phyloP scores from a whole-genome alignment of 2,113 vertebrate genomes.

The Colistium nudipinnis region DNA sequence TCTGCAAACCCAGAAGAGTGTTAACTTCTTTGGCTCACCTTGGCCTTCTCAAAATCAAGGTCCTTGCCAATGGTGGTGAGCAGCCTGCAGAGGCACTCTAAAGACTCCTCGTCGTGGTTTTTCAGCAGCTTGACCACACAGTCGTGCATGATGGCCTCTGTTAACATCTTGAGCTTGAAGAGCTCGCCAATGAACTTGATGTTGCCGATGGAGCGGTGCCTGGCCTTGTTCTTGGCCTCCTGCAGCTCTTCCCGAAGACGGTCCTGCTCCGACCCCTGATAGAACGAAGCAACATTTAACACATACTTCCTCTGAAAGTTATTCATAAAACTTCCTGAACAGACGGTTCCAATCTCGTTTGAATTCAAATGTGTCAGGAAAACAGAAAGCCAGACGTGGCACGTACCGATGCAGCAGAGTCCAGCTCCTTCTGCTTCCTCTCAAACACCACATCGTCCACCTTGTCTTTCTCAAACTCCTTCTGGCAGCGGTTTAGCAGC shows the following conservation, averaged over 20 bases:
- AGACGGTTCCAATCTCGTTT: neutral
- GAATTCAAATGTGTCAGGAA: neutral
- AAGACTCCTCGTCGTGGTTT: conserved; percentile 94
- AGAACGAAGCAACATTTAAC: neutral
- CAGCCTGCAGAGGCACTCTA: conserved; percentile 95
- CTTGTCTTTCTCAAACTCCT: conserved; percentile 98
- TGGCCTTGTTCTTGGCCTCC: conserved; percentile 95
- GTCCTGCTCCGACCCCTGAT: conserved; percentile 88
- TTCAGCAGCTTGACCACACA: conserved; percentile 98
- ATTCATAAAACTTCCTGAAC: neutral
- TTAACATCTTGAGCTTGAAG: conserved; percentile 98
- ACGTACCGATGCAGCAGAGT: conserved; percentile 89
- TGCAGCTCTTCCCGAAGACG: conserved; percentile 92
- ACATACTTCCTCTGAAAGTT: neutral
- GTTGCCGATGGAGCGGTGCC: conserved; percentile 95
- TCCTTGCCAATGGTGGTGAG: conserved; percentile 98
- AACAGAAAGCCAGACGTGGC: neutral
- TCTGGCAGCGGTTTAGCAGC: conserved; percentile 97
- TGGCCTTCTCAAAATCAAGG: conserved; percentile 97
- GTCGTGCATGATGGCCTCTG: conserved; percentile 98
- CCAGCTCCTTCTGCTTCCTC: conserved; percentile 96
- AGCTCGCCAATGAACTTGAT: conserved; percentile 98
- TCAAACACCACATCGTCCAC: conserved; percentile 96
- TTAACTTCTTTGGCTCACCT: conserved; percentile 85
- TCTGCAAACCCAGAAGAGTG: neutral